Evolutionary conservation across 2,797 vertebrate species (phyloP).

Genomic region (Ciconia nigra): DNA sequence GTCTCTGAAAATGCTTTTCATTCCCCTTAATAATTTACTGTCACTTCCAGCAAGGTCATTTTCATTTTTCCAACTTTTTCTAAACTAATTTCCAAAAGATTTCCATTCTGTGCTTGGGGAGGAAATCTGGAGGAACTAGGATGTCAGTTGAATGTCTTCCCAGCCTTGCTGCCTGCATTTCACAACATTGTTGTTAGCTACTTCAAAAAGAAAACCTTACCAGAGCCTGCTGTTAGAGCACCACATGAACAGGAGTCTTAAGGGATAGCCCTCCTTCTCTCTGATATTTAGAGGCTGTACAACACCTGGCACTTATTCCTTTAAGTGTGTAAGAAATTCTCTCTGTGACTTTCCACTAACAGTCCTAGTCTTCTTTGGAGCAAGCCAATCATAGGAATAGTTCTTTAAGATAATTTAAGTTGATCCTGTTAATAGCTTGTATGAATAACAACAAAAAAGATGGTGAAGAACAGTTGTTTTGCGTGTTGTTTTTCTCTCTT

Average conservation of each 20-base stretch:
- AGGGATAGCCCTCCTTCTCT: background rate
- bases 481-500: background rate
- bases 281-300: background rate
- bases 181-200: background rate
- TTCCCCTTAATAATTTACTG: background rate
- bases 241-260: background rate
- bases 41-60: background rate
- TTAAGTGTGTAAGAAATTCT: background rate
- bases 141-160: background rate
- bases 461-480: background rate
- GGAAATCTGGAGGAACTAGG: background rate
- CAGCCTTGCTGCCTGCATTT: background rate
- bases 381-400: background rate
- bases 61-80: background rate
- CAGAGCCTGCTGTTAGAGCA: background rate
- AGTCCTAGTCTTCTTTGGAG: background rate
- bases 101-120: background rate
- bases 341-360: background rate
- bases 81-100: background rate
- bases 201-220: background rate
- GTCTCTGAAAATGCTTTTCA: background rate
- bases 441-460: background rate
- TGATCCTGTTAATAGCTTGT: background rate
- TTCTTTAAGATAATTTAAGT: background rate
- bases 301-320: background rate